Evolutionary conservation across 2,888 invertebrate genomes (phyloP).

Genomic region (Netelia virgata): DNA sequence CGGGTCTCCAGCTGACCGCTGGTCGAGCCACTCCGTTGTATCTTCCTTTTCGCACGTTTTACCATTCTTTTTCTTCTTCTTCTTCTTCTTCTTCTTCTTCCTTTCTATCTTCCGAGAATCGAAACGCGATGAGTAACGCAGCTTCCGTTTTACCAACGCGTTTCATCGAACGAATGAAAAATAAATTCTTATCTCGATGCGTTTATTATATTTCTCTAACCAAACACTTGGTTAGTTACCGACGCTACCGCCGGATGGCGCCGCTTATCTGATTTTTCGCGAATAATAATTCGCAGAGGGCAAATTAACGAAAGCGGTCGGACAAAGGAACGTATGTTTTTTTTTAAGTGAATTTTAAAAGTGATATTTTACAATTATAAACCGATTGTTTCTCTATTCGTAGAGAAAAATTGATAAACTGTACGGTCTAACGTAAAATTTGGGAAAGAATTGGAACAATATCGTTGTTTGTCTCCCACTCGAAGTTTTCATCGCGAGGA

Average conservation of each 20-base stretch:
- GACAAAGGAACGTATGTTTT: too few relatives aligned
- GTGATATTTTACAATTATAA: too few relatives aligned
- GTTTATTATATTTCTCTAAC: too few relatives aligned
- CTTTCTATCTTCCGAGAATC: neutral
- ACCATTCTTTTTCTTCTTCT: neutral
- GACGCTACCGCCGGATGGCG: neutral
- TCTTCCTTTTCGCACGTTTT: slow-evolving; percentile 44
- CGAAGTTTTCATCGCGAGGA: neutral
- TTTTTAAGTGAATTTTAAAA: too few relatives aligned
- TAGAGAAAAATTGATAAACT: too few relatives aligned
- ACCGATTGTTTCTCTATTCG: too few relatives aligned
- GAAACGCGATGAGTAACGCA: neutral
- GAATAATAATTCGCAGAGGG: neutral
- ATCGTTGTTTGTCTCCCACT: neutral
- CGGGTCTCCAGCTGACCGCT: slow-evolving; percentile 46
- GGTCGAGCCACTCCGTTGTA: slow-evolving; percentile 24
- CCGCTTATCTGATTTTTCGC: neutral
- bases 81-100: slow-evolving; percentile 1
- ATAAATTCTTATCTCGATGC: neutral
- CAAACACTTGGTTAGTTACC: neutral
- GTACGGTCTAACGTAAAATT: too few relatives aligned
- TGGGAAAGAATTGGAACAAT: too few relatives aligned
- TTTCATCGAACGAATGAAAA: neutral
- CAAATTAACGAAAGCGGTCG: too few relatives aligned
- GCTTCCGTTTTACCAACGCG: neutral